Base-by-base conservation (phyloP, 1,140 invertebrate species). In the Drosophila littoralis region DNA sequence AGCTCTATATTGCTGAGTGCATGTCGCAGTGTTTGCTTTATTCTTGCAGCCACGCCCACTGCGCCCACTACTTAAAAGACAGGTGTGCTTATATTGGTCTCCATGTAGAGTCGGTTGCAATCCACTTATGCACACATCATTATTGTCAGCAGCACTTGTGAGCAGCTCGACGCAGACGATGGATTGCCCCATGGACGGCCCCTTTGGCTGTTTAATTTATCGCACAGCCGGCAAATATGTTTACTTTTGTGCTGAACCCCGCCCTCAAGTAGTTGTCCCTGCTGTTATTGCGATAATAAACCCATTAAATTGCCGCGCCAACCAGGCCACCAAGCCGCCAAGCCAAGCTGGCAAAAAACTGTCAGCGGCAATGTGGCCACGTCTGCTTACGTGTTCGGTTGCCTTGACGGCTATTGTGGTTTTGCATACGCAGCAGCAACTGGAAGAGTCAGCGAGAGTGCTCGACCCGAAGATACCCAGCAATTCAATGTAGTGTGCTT, bases 101-200 rank as follows among this genome's bases (percentile, higher is more conserved):
- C 38, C n/a, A 17, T 57, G 28, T 15, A 42, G 35, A 35, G 17
- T n/a, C 35, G 57, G 35, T 15, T 67, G 45, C 67, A 78, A 77
- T 81, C 72, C 60, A 83, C 82, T 79, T 86, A 73, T 83, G 72
- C 79, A 86, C 82, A 86, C 79, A 86, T 86, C 79, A 89, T 86
- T 89, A 89, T 83, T 83, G 75, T 73, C 69, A 66, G 68, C 81
- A 17, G 22, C 71, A 70, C 66, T 28, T 28, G 22, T 28, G 15
- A 57, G 36, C 46, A 70, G 51, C 36, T 32, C 43, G 45, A 45
- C 22, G 36, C 36, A 38, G 60, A 13, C 3, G 13, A 66, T 54
- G 38, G 43, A 65, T 61, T 43, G 66, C 38, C n/a, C n/a, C n/a
- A n/a, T n/a, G n/a, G 22, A 28, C 22, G 15, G 22, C 50, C 58